Conservation (phyloP, 2,113 vertebrate species). For the Calyptomena viridis region DNA sequence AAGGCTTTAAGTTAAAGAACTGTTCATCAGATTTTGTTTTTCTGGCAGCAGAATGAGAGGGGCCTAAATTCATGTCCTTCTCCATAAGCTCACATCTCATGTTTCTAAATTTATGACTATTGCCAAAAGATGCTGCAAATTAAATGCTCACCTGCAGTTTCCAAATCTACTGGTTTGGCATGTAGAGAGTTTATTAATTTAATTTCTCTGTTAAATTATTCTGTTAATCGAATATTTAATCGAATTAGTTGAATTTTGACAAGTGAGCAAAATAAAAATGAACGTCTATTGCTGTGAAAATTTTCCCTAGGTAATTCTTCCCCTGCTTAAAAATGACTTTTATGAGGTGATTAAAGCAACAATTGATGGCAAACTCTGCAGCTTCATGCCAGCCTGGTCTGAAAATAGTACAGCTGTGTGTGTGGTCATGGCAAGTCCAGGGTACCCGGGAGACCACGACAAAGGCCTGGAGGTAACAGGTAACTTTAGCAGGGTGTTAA, state of each 20-base stretch:
- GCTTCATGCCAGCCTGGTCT: slow-evolving; percentile 76
- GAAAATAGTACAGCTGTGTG: slow-evolving; percentile 79
- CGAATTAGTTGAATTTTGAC: not conserved
- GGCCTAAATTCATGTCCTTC: not conserved
- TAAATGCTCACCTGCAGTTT: not conserved
- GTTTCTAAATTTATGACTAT: not conserved
- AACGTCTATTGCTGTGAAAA: not conserved
- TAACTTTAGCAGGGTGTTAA: not conserved
- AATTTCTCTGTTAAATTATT: not conserved
- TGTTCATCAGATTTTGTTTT: not conserved
- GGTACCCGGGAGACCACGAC: slow-evolving; percentile 78
- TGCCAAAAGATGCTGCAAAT: not conserved
- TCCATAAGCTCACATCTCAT: not conserved
- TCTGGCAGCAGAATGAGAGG: not conserved
- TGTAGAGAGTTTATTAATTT: not conserved
- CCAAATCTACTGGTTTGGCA: not conserved
- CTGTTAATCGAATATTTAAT: not conserved
- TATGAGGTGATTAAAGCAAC: slow-evolving; percentile 82
- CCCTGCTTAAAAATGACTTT: slow-evolving; percentile 83
- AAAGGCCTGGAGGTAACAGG: slow-evolving; percentile 83
- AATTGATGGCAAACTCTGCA: slow-evolving; percentile 76
- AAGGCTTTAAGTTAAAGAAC: not conserved
- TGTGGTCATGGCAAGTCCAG: slow-evolving; percentile 85
- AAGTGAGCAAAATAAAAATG: not conserved
- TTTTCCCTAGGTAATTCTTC: slow-evolving; percentile 79